Evolutionary conservation across 2,113 vertebrate species (phyloP).

Genomic region (Crocuta crocuta): DNA sequence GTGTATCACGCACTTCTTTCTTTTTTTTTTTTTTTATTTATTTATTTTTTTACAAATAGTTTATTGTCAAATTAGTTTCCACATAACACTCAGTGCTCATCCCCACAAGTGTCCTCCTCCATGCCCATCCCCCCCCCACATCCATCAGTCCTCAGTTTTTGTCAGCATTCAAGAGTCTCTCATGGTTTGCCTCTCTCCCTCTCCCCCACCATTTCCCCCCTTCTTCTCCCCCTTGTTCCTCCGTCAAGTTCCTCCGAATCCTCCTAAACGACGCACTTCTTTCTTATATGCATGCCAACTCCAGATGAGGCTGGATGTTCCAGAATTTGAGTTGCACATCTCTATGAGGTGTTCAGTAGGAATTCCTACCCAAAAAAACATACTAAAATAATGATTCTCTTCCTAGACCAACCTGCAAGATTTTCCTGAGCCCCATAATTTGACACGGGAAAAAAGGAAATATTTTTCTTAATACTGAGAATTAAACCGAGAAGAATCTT

Average conservation of each 20-base stretch:
- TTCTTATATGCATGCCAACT: background rate
- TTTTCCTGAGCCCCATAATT: background rate
- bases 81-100: too few relatives aligned
- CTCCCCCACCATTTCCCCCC: too few relatives aligned
- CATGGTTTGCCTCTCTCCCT: too few relatives aligned
- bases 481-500: background rate
- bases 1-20: background rate
- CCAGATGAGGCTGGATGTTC: background rate
- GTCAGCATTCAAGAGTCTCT: too few relatives aligned
- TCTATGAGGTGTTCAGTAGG: background rate
- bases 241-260: too few relatives aligned
- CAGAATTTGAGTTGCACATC: background rate
- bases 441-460: background rate
- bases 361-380: background rate
- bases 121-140: too few relatives aligned
- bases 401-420: background rate
- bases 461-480: constrained; percentile 28
- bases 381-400: background rate
- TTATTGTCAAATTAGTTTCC: too few relatives aligned
- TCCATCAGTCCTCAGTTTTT: too few relatives aligned
- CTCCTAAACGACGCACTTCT: background rate
- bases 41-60: too few relatives aligned
- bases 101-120: too few relatives aligned
- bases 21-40: too few relatives aligned
- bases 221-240: too few relatives aligned